phyloP scores from a whole-genome alignment of 2,888 invertebrate species.

The Ceriagrion tenellum region DNA sequence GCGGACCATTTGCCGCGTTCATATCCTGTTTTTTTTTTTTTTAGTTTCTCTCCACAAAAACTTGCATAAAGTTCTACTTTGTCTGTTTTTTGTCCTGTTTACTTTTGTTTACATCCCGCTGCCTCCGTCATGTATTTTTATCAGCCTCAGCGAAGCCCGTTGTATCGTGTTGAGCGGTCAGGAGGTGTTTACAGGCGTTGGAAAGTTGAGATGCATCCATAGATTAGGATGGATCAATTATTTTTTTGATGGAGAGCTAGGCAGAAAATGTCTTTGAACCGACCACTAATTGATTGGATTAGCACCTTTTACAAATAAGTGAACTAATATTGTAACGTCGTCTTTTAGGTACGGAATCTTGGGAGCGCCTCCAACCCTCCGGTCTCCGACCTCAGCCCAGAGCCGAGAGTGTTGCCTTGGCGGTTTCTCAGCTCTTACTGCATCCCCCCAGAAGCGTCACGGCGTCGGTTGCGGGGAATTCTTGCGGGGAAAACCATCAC shows the following conservation, averaged over 20 bases:
- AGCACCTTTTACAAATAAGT: not conserved
- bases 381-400: conserved; percentile 83
- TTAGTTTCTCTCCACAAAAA: not conserved
- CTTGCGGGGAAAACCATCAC: conserved; percentile 71
- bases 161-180: no score
- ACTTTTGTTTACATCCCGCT: no score
- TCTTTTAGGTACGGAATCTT: conserved; percentile 84
- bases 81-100: no score
- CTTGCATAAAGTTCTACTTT: not conserved
- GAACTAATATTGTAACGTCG: conserved; percentile 52
- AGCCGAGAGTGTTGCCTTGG: conserved; percentile 84
- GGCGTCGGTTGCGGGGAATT: conserved; percentile 72
- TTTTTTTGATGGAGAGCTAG: no score
- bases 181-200: no score
- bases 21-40: not conserved
- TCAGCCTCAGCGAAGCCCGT: no score
- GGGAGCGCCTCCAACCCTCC: conserved; percentile 85
- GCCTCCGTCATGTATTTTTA: no score
- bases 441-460: conserved; percentile 75
- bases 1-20: not conserved
- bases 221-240: no score
- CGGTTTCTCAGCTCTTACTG: conserved; percentile 81
- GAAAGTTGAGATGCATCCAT: no score
- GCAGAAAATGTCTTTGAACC: no score
- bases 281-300: no score